Evolutionary conservation across 2,113 vertebrate genomes (phyloP).

Genomic region (Piaya cayana): DNA sequence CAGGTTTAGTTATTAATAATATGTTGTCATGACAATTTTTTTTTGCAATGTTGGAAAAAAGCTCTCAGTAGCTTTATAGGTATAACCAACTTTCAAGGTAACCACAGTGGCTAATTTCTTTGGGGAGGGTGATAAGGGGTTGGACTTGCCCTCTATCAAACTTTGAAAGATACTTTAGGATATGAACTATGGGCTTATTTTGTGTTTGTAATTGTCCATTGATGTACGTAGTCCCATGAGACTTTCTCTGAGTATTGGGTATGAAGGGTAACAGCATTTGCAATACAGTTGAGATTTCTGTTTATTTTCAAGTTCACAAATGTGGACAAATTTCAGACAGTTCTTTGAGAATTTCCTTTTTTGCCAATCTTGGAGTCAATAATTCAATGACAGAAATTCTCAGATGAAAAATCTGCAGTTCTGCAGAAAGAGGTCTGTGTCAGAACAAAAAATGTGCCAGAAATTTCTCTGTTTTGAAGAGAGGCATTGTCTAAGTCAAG

Average conservation of each 20-base stretch:
- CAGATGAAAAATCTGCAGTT: background rate
- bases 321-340: background rate
- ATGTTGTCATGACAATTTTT: conserved; percentile 72
- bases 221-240: background rate
- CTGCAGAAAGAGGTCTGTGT: background rate
- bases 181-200: background rate
- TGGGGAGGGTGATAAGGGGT: background rate
- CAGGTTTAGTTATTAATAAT: conserved; percentile 66
- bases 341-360: background rate
- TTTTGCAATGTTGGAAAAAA: conserved; percentile 25
- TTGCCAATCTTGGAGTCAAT: background rate
- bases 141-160: background rate
- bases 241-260: background rate
- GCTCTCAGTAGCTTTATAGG: conserved; percentile 20
- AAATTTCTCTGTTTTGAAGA: background rate
- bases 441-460: background rate
- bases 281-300: background rate
- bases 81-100: conserved; percentile 10
- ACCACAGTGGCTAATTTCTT: background rate
- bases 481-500: background rate
- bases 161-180: background rate
- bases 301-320: background rate
- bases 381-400: background rate
- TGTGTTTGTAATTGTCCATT: background rate
- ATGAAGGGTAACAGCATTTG: background rate